These are phyloP conservation scores for Uloborus diversus DNA, from an alignment of 1,140 invertebrate species.

Conservation along the genomic window DNA sequence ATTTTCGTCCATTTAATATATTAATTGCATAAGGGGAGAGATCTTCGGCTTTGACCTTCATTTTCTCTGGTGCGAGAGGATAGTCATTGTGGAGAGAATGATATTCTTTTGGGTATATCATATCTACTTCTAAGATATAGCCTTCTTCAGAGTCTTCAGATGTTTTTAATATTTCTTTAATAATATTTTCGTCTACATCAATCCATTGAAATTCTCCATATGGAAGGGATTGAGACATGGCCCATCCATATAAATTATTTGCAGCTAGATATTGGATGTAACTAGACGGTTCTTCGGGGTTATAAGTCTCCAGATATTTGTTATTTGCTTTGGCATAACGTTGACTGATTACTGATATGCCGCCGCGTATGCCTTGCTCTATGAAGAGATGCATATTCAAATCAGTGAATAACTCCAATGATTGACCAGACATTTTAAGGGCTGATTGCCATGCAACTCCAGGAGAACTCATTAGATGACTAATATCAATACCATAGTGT, in stretches of 20 bases:
- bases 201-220: neutral
- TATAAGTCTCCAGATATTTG: neutral
- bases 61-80: slow-evolving; percentile 11
- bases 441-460: slow-evolving; percentile 14
- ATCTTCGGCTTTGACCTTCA: neutral
- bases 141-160: neutral
- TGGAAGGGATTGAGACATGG: neutral
- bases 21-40: neutral
- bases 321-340: neutral
- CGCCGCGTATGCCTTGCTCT: neutral
- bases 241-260: neutral
- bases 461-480: neutral
- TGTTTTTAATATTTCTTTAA: neutral
- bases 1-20: neutral
- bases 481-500: neutral
- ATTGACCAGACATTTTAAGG: neutral
- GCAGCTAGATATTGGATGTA: neutral
- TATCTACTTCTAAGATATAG: neutral
- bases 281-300: neutral
- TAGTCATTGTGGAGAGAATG: slow-evolving; percentile 41
- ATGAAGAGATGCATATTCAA: slow-evolving; percentile 12
- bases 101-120: slow-evolving; percentile 36
- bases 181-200: neutral
- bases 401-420: neutral
- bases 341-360: neutral